A percentile compares a stretch with the other conserved stretches of the same genome.
Conservation (phyloP, 2,113 vertebrate species). For the Mobula birostris region DNA sequence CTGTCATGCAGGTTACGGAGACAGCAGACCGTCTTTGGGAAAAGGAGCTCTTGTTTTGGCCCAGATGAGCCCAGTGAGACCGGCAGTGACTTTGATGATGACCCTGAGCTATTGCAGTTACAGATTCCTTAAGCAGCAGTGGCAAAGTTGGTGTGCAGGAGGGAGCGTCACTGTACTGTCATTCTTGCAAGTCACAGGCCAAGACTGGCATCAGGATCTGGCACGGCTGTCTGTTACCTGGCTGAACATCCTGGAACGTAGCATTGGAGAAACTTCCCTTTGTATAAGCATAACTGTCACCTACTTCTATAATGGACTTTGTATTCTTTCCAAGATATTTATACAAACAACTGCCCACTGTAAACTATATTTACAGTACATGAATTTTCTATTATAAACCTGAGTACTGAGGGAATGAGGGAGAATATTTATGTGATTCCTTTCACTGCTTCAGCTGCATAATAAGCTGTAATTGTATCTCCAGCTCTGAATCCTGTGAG, state of each 20-base stretch:
- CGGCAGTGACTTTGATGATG: slow-evolving; percentile 75
- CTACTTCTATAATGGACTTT: too few species aligned
- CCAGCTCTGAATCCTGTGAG: background rate
- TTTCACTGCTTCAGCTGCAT: background rate
- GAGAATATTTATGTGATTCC: background rate
- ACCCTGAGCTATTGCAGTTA: slow-evolving; percentile 77
- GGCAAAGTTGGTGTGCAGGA: background rate
- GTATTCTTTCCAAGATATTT: background rate
- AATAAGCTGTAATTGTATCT: background rate
- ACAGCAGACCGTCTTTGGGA: slow-evolving; percentile 83
- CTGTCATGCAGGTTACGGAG: slow-evolving; percentile 67
- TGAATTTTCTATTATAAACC: slow-evolving; percentile 32
- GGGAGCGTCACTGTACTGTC: too few species aligned
- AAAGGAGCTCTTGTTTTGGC: slow-evolving; percentile 73
- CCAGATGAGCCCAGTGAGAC: slow-evolving; percentile 65
- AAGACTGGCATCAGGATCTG: too few species aligned
- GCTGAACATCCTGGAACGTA: background rate
- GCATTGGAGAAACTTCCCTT: background rate
- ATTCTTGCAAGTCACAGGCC: too few species aligned
- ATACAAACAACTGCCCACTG: background rate
- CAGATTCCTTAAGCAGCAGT: slow-evolving; percentile 68
- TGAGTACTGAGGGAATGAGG: background rate
- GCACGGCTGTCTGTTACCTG: background rate
- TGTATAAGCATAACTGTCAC: background rate
- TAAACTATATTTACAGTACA: background rate